Percentiles rank a stretch among this genome's conserved stretches.
phyloP scores from a whole-genome alignment of 2,113 vertebrate species.

The Alligator sinensis region DNA sequence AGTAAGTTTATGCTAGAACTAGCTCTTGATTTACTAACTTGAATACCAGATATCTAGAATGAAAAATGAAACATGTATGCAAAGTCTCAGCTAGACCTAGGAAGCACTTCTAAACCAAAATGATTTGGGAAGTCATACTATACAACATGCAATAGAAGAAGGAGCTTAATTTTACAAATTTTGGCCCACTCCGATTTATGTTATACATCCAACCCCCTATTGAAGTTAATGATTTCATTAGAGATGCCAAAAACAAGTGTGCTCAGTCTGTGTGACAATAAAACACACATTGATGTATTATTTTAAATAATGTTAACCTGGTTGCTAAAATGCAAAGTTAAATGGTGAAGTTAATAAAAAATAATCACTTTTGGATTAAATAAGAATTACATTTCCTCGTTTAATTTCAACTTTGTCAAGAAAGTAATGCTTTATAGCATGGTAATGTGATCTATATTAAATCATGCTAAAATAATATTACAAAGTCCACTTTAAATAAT shows the following conservation, averaged over 20 bases:
- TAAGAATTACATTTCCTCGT: not conserved
- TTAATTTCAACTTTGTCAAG: not conserved
- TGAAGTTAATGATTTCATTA: not conserved
- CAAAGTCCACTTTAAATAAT: not conserved
- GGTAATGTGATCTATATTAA: not conserved
- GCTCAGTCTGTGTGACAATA: not conserved
- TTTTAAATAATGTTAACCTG: not conserved
- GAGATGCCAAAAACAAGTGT: not conserved
- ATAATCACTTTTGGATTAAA: not conserved
- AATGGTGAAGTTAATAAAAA: not conserved
- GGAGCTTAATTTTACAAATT: not conserved
- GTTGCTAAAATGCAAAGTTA: not conserved
- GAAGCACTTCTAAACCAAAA: not conserved
- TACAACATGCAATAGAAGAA: not conserved
- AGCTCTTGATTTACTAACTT: not conserved
- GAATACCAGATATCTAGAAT: not conserved
- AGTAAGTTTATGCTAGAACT: not conserved
- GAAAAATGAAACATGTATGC: not conserved
- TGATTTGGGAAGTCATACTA: not conserved
- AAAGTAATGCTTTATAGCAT: accelerated
- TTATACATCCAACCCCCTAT: not conserved
- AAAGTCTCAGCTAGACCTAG: not conserved
- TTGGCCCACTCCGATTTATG: not conserved
- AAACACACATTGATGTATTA: accelerated
- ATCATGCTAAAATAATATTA: not conserved